Base-by-base conservation (phyloP, 2,797 vertebrate genomes). In the Xyrichtys novacula region DNA sequence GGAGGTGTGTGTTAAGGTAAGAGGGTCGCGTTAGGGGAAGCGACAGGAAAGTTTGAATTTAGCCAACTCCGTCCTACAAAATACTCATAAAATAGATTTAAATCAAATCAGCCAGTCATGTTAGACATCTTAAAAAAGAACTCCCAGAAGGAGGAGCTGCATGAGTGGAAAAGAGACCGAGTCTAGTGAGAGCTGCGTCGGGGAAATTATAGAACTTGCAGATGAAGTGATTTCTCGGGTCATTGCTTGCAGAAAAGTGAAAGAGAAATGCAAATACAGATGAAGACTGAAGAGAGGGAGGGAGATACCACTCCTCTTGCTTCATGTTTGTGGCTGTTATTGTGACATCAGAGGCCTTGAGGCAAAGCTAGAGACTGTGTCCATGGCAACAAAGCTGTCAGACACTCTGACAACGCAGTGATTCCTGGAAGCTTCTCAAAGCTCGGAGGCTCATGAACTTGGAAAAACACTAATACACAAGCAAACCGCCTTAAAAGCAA, bases 181-280 rank as follows among this genome's bases (percentile, higher is more conserved):
- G 67, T 65, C 32, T 44, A 52, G 66, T 3, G 26, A 72, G 74
- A 75, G 38, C 85, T 85, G 81, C 47, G 70, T 89, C 85, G 87
- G 85, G 81, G 85, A 90, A 88, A 87, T 89, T 80, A 72, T 81
- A 86, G 87, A 91, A 84, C 66, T 83, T 79, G 83, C 76, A 81
- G 61, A 71, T 70, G 61, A 83, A 72, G 74, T 78, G 74, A 82
- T 85, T 76, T 79, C 76, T 55, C 52, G 31, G 58, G 71, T 75
- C 67, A 83, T 74, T 26, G 15, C 53, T 66, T 22, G 48, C 36
- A 26, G 48, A 40, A 49, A 58, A 59, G 48, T 42, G 58, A 63
- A 48, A 63, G 42, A 61, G 64, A 44, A 47, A 52, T 7, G 26
- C 50, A 73, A 48, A 80, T 44, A 46, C 29, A 59, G 59, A 67